Conservation (phyloP, 2,113 vertebrate species). For the Prolemur simus region DNA sequence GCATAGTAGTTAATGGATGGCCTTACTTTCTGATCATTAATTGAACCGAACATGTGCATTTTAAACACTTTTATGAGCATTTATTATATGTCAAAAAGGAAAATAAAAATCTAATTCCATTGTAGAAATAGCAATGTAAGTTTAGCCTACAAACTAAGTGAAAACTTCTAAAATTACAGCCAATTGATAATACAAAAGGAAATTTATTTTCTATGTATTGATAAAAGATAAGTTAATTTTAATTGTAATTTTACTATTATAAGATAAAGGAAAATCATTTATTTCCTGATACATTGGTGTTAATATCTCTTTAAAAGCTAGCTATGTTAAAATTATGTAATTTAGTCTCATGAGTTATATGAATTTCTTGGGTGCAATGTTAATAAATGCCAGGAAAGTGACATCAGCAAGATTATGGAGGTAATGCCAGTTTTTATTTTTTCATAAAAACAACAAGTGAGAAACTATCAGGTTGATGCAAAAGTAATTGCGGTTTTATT, state of each 20-base stretch:
- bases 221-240: neutral
- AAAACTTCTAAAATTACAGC: neutral
- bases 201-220: neutral
- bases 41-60: neutral
- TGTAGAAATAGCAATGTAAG: neutral
- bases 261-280: neutral
- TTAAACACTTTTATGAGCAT: neutral
- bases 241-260: neutral
- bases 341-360: neutral
- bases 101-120: neutral
- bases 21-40: neutral
- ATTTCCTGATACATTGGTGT: neutral
- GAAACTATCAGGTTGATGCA: neutral
- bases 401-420: neutral
- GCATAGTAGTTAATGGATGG: neutral
- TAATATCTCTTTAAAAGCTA: constrained; percentile 1
- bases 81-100: neutral
- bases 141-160: neutral
- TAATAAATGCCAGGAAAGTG: neutral
- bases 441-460: neutral
- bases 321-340: neutral
- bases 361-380: neutral
- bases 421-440: neutral
- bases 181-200: neutral
- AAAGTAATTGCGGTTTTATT: too few relatives aligned